Percentiles rank a stretch among this genome's conserved stretches.
phyloP scores from a whole-genome alignment of 2,888 invertebrate genomes.

The Chrysolina americana region DNA sequence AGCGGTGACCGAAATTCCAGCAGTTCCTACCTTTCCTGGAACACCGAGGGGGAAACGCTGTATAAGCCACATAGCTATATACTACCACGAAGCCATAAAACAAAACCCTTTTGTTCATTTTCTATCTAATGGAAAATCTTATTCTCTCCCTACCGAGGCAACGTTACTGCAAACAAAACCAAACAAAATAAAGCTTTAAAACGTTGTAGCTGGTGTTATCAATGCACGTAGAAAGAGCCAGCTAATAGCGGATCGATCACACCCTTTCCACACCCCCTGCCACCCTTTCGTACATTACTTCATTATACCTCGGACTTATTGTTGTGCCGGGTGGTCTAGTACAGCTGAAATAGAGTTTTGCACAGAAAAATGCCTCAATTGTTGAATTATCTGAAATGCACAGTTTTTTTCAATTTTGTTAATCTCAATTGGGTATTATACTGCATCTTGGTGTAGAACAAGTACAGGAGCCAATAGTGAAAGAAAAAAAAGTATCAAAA shows the following conservation, averaged over 20 bases:
- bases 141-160: slow-evolving; percentile 35
- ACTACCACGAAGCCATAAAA: slow-evolving; percentile 28
- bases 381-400: too few relatives aligned
- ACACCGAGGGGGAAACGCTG: neutral
- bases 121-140: slow-evolving; percentile 49
- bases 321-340: slow-evolving; percentile 25
- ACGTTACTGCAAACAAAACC: slow-evolving; percentile 45
- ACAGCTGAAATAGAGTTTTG: neutral
- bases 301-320: slow-evolving; percentile 53
- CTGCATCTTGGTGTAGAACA: too few relatives aligned
- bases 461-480: too few relatives aligned
- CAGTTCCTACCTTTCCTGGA: neutral
- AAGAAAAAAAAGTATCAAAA: too few relatives aligned
- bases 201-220: slow-evolving; percentile 51
- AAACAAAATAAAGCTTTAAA: slow-evolving; percentile 52
- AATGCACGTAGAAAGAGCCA: slow-evolving; percentile 51
- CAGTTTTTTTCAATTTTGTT: too few relatives aligned
- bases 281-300: slow-evolving; percentile 49
- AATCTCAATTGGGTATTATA: too few relatives aligned
- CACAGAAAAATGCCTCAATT: too few relatives aligned
- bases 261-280: slow-evolving; percentile 37
- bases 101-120: slow-evolving; percentile 48
- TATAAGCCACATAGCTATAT: slow-evolving; percentile 20
- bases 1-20: neutral
- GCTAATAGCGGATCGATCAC: slow-evolving; percentile 52